Conservation (phyloP, 1,140 invertebrate species). For the Gonioctena quinquepunctata region DNA sequence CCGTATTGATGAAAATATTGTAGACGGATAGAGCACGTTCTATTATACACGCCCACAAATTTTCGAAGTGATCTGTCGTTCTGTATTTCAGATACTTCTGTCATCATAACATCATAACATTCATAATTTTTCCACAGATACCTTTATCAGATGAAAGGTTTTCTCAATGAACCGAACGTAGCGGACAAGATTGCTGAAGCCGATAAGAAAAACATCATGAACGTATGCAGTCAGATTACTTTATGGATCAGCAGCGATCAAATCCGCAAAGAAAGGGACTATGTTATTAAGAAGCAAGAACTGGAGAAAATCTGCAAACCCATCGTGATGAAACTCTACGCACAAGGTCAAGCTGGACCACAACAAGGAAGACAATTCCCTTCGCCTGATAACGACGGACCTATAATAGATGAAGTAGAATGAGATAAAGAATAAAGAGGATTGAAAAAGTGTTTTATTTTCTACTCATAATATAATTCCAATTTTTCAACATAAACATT, state of each 20-base stretch:
- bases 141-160: constrained; percentile 70
- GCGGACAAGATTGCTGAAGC: constrained; percentile 48
- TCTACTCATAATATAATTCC: too few species aligned
- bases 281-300: constrained; percentile 62
- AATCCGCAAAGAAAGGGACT: constrained; percentile 63
- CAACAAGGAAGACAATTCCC: constrained; percentile 39
- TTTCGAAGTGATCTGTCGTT: too few species aligned
- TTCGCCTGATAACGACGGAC: constrained; percentile 61
- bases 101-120: too few species aligned
- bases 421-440: too few species aligned
- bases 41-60: too few species aligned
- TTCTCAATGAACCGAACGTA: constrained; percentile 54
- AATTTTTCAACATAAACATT: too few species aligned
- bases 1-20: too few species aligned
- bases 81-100: too few species aligned
- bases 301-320: constrained; percentile 59
- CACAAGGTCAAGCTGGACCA: constrained; percentile 14
- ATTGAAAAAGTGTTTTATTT: too few species aligned
- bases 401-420: constrained; percentile 73
- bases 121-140: constrained; percentile 56
- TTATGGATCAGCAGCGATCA: constrained; percentile 71
- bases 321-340: constrained; percentile 59
- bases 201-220: constrained; percentile 54
- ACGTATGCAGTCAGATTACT: constrained; percentile 60
- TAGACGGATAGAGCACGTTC: too few species aligned